A percentile compares a stretch with the other conserved stretches of the same genome.
These are phyloP conservation scores for Zophobas atratus DNA, from an alignment of 1,140 invertebrate genomes.

Conservation along the genomic window DNA sequence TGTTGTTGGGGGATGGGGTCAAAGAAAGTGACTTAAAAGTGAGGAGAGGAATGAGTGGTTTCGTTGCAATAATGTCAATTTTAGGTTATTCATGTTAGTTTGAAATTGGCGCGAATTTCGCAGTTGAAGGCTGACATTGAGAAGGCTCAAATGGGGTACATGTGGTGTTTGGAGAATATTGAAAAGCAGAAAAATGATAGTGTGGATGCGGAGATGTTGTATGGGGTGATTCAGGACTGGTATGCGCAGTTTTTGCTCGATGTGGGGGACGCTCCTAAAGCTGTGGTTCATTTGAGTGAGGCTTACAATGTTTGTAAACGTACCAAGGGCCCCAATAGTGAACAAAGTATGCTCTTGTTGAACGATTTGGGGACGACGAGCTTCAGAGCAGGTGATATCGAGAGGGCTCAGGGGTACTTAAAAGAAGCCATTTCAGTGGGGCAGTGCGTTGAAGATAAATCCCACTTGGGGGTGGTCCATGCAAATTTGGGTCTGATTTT, in stretches of 20 bases:
- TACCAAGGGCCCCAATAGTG: slow-evolving; percentile 78
- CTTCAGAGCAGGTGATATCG: slow-evolving; percentile 76
- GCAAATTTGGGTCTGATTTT: slow-evolving; percentile 89
- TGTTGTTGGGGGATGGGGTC: slow-evolving; percentile 79
- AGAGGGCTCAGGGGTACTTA: slow-evolving; percentile 81
- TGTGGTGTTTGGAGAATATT: slow-evolving; percentile 82
- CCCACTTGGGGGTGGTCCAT: slow-evolving; percentile 81
- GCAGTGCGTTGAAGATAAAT: slow-evolving; percentile 74
- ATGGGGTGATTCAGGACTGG: slow-evolving; percentile 84
- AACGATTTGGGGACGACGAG: slow-evolving; percentile 89
- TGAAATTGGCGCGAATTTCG: slow-evolving; percentile 82
- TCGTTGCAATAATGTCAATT: slow-evolving; percentile 55
- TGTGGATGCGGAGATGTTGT: slow-evolving; percentile 74
- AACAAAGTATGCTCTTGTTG: slow-evolving; percentile 84
- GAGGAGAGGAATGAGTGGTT: slow-evolving; percentile 55
- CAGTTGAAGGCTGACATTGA: slow-evolving; percentile 75
- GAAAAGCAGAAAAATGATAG: slow-evolving; percentile 72
- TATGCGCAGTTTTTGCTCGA: slow-evolving; percentile 85
- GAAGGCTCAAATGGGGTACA: slow-evolving; percentile 82
- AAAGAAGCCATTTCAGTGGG: slow-evolving; percentile 81
- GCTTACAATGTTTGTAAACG: slow-evolving; percentile 79
- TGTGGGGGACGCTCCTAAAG: slow-evolving; percentile 75
- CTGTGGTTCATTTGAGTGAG: slow-evolving; percentile 78
- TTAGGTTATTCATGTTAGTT: slow-evolving; percentile 80
- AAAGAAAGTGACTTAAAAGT: slow-evolving; percentile 83